Percentiles rank a stretch among this genome's conserved stretches.
Conservation (phyloP, 2,888 invertebrate genomes). For the Ectemnius continuus region DNA sequence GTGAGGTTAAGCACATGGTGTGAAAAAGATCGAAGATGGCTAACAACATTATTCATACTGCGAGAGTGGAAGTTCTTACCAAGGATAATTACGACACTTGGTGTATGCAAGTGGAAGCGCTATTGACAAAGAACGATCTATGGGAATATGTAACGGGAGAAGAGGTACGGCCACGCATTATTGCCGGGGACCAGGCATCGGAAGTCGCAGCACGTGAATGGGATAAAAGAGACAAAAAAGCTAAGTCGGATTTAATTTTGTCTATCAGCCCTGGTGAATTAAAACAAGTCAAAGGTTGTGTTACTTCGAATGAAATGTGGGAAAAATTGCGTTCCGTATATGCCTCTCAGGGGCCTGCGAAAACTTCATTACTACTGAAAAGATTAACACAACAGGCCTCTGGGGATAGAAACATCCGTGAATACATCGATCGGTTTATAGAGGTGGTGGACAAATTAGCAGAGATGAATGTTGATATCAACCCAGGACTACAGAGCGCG, state of each 20-base stretch:
- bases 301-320: conserved; percentile 21
- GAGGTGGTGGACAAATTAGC: too few species aligned
- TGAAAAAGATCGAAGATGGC: too few species aligned
- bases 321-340: too few species aligned
- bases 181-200: not conserved
- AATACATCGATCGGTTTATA: too few species aligned
- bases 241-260: conserved; percentile 64
- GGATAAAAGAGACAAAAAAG: conserved; percentile 12
- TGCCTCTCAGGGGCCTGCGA: too few species aligned
- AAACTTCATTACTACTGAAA: too few species aligned
- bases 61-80: not conserved
- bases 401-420: too few species aligned
- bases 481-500: too few species aligned
- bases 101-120: conserved; percentile 13
- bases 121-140: conserved; percentile 17
- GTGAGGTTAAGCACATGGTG: too few species aligned
- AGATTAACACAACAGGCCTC: too few species aligned
- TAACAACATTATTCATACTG: too few species aligned
- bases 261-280: conserved; percentile 82
- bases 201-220: not conserved
- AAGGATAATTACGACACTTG: conserved; percentile 15
- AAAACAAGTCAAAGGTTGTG: conserved; percentile 67
- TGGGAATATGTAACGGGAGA: conserved; percentile 9
- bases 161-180: not conserved
- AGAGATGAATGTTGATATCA: too few species aligned